phyloP scores from a whole-genome alignment of 2,888 invertebrate genomes.

The Catocala sponsa region DNA sequence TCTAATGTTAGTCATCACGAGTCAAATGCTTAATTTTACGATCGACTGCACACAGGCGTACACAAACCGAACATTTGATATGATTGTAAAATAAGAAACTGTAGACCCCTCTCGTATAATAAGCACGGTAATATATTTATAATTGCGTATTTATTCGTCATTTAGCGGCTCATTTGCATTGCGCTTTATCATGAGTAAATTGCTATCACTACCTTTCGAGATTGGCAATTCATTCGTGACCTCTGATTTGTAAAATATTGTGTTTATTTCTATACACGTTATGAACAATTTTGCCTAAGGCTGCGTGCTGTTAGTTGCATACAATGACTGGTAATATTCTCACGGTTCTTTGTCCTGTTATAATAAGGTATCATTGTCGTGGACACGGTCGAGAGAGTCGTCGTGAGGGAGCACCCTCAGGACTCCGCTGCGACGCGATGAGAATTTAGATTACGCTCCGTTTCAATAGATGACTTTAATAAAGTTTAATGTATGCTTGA shows the following conservation, averaged over 20 bases:
- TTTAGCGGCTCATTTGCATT: slow-evolving; percentile 12
- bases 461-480: slow-evolving; percentile 73
- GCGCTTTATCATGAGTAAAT: slow-evolving; percentile 14
- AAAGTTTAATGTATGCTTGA: slow-evolving; percentile 62
- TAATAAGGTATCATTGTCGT: slow-evolving; percentile 80
- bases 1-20: slow-evolving; percentile 54
- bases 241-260: slow-evolving; percentile 25
- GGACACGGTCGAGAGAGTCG: slow-evolving; percentile 73
- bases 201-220: slow-evolving; percentile 11
- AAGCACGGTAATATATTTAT: slow-evolving; percentile 16
- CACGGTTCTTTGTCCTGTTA: slow-evolving; percentile 77
- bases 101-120: slow-evolving; percentile 5
- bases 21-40: slow-evolving; percentile 70
- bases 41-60: slow-evolving; percentile 62
- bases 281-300: slow-evolving; percentile 41
- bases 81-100: slow-evolving; percentile 26
- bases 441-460: slow-evolving; percentile 80
- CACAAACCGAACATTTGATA: slow-evolving; percentile 48
- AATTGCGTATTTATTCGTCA: slow-evolving; percentile 11
- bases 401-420: slow-evolving; percentile 74
- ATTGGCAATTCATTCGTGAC: slow-evolving; percentile 36
- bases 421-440: slow-evolving; percentile 68
- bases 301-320: slow-evolving; percentile 51
- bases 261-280: slow-evolving; percentile 31
- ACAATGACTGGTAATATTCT: slow-evolving; percentile 71